Evolutionary conservation across 1,140 invertebrate genomes (phyloP), one percentile per base, ranked within the genome.

Genomic region (Pararge aegeria): DNA sequence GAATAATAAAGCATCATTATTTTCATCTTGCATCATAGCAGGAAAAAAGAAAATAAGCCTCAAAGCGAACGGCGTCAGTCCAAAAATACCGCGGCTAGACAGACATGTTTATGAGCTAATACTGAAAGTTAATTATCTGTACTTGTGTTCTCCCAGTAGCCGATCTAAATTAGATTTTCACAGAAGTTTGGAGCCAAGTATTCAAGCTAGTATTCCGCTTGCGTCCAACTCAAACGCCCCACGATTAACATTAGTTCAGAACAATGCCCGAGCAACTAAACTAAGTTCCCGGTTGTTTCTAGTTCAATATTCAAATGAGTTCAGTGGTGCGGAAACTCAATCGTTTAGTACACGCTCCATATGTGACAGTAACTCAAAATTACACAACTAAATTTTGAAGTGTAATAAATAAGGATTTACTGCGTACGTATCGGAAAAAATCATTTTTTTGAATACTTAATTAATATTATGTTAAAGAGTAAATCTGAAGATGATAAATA

Each of bases 231-330:
- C 71, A 75, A 78, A 75, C 75, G 71, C 63, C 69, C 72, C 64
- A 61, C 70, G 68, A 80, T 84, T 83, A 76, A 77, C 76, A 80
- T 83, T 76, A 83, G 79, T 80, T 83, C 69, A 69, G 75, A 83
- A 87, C 80, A 80, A 83, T 87, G 71, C 66, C 34, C 62, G 61
- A 53, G 56, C 70, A 66, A 63, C 61, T 46, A 60, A 80, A 81
- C 76, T 73, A 70, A 77, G 72, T 80, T 78, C 66, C 67, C 54
- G 50, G 42, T 58, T 68, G 74, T 72, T 70, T 68, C 75, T 75
- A 73, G 70, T 74, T 66, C 67, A 80, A 79, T 80, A 86, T 86
- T 86, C 72, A 80, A 83, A 83, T 82, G 66, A 82, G 74, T 73
- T 74, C 66, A 76, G 59, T 74, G 66, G 73, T 59, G 72, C 70